phyloP scores from a whole-genome alignment of 2,797 vertebrate species.

The Manis crassicaudata region DNA sequence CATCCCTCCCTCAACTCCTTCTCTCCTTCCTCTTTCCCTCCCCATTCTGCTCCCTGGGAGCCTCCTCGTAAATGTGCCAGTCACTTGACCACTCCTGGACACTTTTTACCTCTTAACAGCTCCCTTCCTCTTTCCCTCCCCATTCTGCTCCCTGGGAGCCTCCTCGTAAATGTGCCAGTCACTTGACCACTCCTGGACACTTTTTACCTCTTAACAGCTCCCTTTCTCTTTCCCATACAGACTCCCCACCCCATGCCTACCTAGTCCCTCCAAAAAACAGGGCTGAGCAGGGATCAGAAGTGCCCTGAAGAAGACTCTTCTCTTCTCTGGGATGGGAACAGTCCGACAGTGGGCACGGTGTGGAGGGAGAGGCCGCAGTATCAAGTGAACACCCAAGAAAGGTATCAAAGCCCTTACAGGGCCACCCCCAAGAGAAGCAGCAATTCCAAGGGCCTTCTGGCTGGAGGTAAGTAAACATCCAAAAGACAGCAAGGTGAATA shows the following conservation, averaged over 20 bases:
- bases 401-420: background rate
- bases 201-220: background rate
- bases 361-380: background rate
- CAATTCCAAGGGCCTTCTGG: background rate
- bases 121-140: background rate
- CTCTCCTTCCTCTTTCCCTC: background rate
- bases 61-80: background rate
- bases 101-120: background rate
- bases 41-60: background rate
- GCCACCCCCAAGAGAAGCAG: background rate
- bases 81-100: background rate
- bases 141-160: background rate
- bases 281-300: background rate
- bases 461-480: background rate
- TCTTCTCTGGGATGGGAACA: background rate
- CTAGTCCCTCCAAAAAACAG: background rate
- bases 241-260: no score
- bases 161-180: background rate
- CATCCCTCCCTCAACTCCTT: background rate
- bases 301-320: background rate
- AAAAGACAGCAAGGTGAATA: background rate
- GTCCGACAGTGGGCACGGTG: background rate
- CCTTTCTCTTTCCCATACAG: background rate
- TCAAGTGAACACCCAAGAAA: background rate
- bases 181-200: background rate